These are phyloP conservation scores for Pteronura brasiliensis DNA, from an alignment of 2,113 vertebrate genomes.

Conservation along the genomic window DNA sequence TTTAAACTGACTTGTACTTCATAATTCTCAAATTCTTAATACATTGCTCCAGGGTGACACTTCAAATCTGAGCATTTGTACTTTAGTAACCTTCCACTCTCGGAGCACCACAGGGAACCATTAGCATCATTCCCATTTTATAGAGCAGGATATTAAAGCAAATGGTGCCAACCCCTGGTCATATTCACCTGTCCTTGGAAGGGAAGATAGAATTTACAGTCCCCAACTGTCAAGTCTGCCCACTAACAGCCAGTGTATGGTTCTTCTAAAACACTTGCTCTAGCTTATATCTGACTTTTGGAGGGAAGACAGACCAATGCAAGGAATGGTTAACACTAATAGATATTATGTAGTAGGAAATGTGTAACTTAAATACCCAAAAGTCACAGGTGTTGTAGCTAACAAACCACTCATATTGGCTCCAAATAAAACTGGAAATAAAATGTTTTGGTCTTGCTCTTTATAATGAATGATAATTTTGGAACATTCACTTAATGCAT, in stretches of 20 bases:
- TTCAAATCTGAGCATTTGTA: conserved; percentile 22
- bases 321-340: background rate
- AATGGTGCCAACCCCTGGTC: background rate
- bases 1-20: background rate
- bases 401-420: background rate
- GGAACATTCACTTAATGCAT: background rate
- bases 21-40: conserved; percentile 9
- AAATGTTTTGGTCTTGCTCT: background rate
- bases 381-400: background rate
- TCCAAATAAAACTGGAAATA: background rate
- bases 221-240: background rate
- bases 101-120: background rate
- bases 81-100: background rate
- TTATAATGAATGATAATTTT: background rate
- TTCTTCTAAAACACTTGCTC: background rate
- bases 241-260: background rate
- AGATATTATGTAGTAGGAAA: background rate
- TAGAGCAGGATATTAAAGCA: conserved; percentile 24
- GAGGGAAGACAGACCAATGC: background rate
- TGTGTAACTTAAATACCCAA: background rate
- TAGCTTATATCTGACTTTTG: background rate
- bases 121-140: conserved; percentile 20
- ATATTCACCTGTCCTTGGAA: background rate
- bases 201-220: background rate
- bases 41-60: background rate